A percentile compares a stretch with the other conserved stretches of the same genome.
phyloP scores from a whole-genome alignment of 2,113 vertebrate genomes.

The Gobiocypris rarus region DNA sequence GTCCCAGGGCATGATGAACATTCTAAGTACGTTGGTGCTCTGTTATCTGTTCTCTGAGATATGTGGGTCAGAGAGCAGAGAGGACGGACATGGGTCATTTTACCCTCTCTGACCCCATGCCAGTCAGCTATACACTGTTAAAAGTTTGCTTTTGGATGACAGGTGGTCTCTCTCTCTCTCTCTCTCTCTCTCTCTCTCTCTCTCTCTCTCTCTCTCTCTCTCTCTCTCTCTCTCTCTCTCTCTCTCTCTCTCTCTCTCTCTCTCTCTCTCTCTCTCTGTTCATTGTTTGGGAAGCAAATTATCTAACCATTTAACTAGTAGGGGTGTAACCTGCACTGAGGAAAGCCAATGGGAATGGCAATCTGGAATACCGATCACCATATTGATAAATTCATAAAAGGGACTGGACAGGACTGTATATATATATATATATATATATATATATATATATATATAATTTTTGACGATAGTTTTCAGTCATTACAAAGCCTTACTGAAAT shows the following conservation, averaged over 20 bases:
- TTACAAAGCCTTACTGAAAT: too few species aligned
- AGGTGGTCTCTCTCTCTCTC: background rate
- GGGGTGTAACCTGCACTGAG: background rate
- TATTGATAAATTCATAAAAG: background rate
- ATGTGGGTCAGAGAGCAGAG: conserved; percentile 41
- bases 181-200: too few species aligned
- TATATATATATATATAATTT: too few species aligned
- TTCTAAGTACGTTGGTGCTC: conserved; percentile 26
- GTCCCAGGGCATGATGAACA: conserved; percentile 12
- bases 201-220: too few species aligned
- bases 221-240: background rate
- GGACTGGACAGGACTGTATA: background rate
- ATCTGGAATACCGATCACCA: conserved; percentile 55
- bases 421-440: too few species aligned
- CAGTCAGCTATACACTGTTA: conserved; percentile 4
- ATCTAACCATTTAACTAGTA: background rate
- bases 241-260: too few species aligned
- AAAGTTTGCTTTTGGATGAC: background rate
- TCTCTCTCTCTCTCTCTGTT: too few species aligned
- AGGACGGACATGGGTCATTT: conserved; percentile 8
- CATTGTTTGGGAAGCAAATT: background rate
- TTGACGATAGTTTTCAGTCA: too few species aligned
- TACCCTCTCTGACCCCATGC: background rate
- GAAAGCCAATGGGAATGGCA: conserved; percentile 51
- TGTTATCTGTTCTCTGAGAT: conserved; percentile 32